Base-by-base conservation (phyloP, 64 coral and sea anemone species). In the Hydrozoanthus tunicans region DNA sequence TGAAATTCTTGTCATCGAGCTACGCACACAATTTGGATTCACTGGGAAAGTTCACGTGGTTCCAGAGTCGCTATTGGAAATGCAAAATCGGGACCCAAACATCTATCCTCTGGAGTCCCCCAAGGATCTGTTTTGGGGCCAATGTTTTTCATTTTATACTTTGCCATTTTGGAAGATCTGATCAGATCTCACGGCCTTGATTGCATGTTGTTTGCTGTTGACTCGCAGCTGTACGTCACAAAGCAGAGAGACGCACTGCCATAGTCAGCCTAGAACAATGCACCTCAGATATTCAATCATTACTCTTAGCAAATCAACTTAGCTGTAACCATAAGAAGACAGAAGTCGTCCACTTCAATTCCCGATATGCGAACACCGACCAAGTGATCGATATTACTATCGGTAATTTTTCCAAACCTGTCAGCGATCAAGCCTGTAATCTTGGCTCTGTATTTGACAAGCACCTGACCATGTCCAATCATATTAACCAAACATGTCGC, bases 231-330 rank as follows among this genome's bases (percentile, higher is more conserved):
- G 43, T 85, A 85, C 81, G 66, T 85, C 24, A 32, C 62, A 5
- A 52, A 64, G 13, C 13, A 13, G 61, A 65, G 14, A 85, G 81
- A 85, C 62, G 27, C 81, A 25, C 61, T 66, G 81, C 81, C 59
- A 65, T 85, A 25, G 62, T 27, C 81, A 67, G 51, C 62, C 81
- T 85, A 8, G 62, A 85, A 32, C 81, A 65, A 64, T 85, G 62
- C 81, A 85, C 66, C 81, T 85, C 81, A 66, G 81, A 85, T 67
- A 85, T 67, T 17, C 81, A 85, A n/a, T 51, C 79, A 81, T 81
- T 81, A 6, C 9, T 81, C 17, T 81, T 56, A 55, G 53, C 54
- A 10, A 81, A 81, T 55, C 51, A 81, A 56, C 79, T 81, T 81
- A 56, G 25, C 79, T 81, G 79, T 56, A 81, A 81, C 17, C 79